Evolutionary conservation across 2,888 invertebrate species (phyloP).

Genomic region (Agrochola circellaris): DNA sequence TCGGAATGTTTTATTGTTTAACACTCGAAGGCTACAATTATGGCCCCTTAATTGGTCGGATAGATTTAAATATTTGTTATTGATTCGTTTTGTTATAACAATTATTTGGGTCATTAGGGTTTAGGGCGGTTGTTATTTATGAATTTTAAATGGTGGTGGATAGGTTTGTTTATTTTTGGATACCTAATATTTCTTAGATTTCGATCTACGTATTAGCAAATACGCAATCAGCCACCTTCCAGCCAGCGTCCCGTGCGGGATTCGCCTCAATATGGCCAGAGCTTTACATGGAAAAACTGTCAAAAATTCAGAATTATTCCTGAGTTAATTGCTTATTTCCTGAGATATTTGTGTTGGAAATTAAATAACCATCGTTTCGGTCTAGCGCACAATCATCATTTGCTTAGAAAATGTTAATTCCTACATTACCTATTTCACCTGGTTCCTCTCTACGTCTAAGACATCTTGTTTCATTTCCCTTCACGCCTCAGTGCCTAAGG

Average conservation of each 20-base stretch:
- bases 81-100: conserved; percentile 54
- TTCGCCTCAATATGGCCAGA: too few species aligned
- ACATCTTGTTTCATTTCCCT: conserved; percentile 40
- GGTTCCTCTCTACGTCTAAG: conserved; percentile 1
- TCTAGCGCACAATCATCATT: background rate
- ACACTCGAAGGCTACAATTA: conserved; percentile 67
- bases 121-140: conserved; percentile 22
- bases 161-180: background rate
- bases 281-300: too few species aligned
- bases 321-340: too few species aligned
- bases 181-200: background rate
- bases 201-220: too few species aligned
- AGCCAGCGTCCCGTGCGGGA: too few species aligned
- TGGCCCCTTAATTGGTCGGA: conserved; percentile 69
- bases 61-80: conserved; percentile 61
- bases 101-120: conserved; percentile 40
- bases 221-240: too few species aligned
- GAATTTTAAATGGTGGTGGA: conserved; percentile 10
- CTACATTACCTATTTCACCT: background rate
- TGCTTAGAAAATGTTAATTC: conserved; percentile 10
- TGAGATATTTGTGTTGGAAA: too few species aligned
- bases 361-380: background rate
- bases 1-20: conserved; percentile 72
- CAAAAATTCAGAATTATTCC: too few species aligned
- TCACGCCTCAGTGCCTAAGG: conserved; percentile 24